Evolutionary conservation across 2,797 vertebrate genomes (phyloP).

Genomic region (Lepus oiostolus): DNA sequence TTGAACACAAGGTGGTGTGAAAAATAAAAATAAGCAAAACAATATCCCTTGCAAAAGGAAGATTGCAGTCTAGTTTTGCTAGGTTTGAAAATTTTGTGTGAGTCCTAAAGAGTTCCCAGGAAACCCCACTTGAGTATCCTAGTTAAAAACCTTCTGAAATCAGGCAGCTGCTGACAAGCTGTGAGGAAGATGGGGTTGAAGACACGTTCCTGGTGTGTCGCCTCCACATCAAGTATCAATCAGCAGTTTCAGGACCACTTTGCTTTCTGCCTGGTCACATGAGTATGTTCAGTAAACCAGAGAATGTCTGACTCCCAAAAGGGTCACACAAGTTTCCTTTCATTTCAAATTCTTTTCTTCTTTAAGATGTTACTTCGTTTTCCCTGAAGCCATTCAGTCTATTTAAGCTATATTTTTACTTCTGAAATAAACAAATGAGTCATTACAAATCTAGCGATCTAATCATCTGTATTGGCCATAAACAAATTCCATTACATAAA

Average conservation of each 20-base stretch:
- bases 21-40: background rate
- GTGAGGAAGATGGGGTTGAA: background rate
- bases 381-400: constrained; percentile 11
- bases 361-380: constrained; percentile 50
- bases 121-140: background rate
- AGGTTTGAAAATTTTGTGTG: background rate
- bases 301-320: background rate
- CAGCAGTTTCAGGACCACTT: background rate
- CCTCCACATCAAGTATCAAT: background rate
- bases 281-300: background rate
- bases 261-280: constrained; percentile 43
- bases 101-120: background rate
- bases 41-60: background rate
- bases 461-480: background rate
- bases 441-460: constrained; percentile 35
- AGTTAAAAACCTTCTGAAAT: background rate
- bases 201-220: background rate
- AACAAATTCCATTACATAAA: constrained; percentile 10
- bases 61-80: background rate
- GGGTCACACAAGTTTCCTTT: background rate
- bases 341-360: constrained; percentile 52
- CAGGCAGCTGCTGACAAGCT: background rate
- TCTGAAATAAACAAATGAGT: constrained; percentile 64
- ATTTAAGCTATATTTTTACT: constrained; percentile 42
- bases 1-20: background rate